A percentile compares a stretch with the other conserved stretches of the same genome.
These are phyloP conservation scores for Diarsia rubi DNA, from an alignment of 2,888 invertebrate species.

Conservation along the genomic window DNA sequence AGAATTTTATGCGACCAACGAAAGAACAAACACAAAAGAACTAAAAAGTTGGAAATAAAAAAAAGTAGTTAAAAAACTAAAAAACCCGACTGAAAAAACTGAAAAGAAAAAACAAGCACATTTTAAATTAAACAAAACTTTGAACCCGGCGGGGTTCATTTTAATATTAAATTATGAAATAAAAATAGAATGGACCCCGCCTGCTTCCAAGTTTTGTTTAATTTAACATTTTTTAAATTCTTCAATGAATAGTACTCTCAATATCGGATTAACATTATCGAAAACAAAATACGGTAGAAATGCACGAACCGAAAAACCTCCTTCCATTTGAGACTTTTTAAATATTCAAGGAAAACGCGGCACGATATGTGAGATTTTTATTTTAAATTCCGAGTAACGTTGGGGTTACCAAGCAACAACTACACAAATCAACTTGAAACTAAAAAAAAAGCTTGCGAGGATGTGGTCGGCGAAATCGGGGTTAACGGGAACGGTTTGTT, in stretches of 20 bases:
- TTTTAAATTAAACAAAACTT: too few relatives aligned
- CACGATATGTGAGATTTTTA: constrained; percentile 44
- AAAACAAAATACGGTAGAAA: neutral
- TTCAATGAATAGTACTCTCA: neutral
- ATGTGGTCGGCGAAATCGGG: constrained; percentile 78
- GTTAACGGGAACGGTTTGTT: constrained; percentile 83
- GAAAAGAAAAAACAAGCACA: too few relatives aligned
- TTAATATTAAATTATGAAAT: too few relatives aligned
- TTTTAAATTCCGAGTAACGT: constrained; percentile 70
- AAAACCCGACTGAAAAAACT: too few relatives aligned
- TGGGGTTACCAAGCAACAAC: constrained; percentile 73
- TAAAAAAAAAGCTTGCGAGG: constrained; percentile 76
- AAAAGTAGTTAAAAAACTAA: too few relatives aligned
- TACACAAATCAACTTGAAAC: constrained; percentile 79
- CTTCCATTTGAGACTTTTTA: constrained; percentile 20
- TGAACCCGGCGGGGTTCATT: too few relatives aligned
- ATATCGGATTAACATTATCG: neutral
- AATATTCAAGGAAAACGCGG: constrained; percentile 41
- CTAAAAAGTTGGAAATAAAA: too few relatives aligned
- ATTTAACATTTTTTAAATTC: too few relatives aligned
- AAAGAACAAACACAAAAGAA: too few relatives aligned
- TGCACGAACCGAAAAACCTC: constrained; percentile 9
- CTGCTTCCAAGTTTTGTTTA: too few relatives aligned
- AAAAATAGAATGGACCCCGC: too few relatives aligned
- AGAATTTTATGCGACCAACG: too few relatives aligned